Evolutionary conservation across 1,140 invertebrate genomes (phyloP), one percentile per base, ranked within the genome.

Genomic region (Brachionus plicatilis): DNA sequence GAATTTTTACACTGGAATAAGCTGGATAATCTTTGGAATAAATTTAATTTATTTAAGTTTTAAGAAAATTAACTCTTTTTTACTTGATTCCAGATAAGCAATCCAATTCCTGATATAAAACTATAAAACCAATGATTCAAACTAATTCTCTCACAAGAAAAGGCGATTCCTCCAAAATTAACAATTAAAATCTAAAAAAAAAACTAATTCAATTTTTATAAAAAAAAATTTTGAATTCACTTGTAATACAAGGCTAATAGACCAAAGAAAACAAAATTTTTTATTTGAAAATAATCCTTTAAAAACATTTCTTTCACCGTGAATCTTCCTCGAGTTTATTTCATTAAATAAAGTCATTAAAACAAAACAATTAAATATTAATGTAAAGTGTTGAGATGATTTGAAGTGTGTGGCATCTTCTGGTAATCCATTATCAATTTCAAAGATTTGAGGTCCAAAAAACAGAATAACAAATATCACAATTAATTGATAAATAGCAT

Each of bases 281-380:
- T 96, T 96, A 92, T 99, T 99, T 85, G 95, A 95, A 90, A 97
- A 95, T 86, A 99, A 93, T 78, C 89, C 89, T 76, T 86, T 92
- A 91, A 99, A 96, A 86, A 99, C 94, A 91, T 99, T 99, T 87
- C 97, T 92, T 91, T 99, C 96, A 83, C 97, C 97, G 91, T 99
- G 97, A 88, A 99, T 99, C 93, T 99, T 99, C 87, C 97, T 92
- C 60, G 97, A 95, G 91, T 99, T 99, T 88, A 99, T 96, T 92
- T 99, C 97, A 92, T 99, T 99, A 92, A 98, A 99, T 47, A 99
- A 92, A 27, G 97, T 99, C 97, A 99, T 99, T 95, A 99, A 96
- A 76, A 99, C 97, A 91, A 99, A 99, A 20, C 96, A 95, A 91
- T 99, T 99, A 91, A 99, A 99, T 88, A 99, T 98, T 87, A 99